phyloP scores from a whole-genome alignment of 2,113 vertebrate species.

The Otocyon megalotis region DNA sequence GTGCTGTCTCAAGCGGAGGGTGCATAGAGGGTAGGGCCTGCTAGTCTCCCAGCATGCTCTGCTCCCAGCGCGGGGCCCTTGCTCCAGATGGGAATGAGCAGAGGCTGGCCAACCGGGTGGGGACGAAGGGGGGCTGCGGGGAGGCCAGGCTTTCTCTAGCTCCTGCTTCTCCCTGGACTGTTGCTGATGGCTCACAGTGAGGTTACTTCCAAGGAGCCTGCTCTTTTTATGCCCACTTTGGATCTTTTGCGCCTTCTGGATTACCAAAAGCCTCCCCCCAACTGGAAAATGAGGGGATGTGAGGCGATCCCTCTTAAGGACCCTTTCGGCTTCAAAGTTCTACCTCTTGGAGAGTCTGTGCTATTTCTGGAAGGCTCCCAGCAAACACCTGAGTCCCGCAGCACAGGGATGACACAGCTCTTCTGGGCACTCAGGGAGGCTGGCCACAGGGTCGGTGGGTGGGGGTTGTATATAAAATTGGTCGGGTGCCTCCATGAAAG shows the following conservation, averaged over 20 bases:
- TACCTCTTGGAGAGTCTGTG: not conserved
- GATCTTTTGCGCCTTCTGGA: not conserved
- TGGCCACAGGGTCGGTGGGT: no score
- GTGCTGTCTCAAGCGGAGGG: not conserved
- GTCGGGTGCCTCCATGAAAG: not conserved
- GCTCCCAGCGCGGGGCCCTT: not conserved
- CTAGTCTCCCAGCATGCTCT: not conserved
- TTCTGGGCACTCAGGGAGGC: not conserved
- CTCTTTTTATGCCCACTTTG: not conserved
- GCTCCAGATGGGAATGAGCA: not conserved
- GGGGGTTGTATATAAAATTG: not conserved
- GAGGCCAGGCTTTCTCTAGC: not conserved
- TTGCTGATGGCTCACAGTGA: not conserved
- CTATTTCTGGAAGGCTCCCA: not conserved
- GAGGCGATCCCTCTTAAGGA: not conserved
- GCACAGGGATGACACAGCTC: not conserved
- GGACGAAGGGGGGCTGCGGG: not conserved
- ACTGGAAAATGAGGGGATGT: not conserved
- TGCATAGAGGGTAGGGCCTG: not conserved
- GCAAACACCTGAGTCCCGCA: not conserved
- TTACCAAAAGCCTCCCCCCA: not conserved
- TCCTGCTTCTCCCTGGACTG: not conserved
- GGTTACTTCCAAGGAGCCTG: not conserved
- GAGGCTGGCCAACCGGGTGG: accelerated
- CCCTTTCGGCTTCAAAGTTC: not conserved